Conservation (phyloP, 2,797 vertebrate genomes). For the Parauchenoglanis punctatus region DNA sequence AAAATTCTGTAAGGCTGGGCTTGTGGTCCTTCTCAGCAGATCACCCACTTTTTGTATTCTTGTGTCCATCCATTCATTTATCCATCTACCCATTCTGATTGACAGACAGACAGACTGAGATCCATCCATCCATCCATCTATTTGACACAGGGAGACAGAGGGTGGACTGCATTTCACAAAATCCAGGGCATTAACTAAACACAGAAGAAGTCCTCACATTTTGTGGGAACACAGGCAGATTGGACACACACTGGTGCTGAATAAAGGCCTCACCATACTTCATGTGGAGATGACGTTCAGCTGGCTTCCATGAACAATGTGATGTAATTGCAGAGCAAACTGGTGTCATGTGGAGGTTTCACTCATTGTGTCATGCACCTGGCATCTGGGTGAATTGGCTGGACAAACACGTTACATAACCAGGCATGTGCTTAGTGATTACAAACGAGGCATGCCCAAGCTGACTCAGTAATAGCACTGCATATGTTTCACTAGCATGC, state of each 20-base stretch:
- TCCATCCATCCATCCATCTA: neutral
- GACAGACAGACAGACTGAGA: neutral
- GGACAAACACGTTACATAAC: neutral
- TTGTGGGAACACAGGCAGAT: neutral
- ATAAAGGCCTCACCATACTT: neutral
- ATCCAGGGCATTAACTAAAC: neutral
- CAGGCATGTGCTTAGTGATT: neutral
- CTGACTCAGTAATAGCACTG: neutral
- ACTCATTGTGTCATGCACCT: neutral
- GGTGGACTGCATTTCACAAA: neutral
- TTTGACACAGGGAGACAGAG: neutral
- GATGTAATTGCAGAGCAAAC: slow-evolving; percentile 13
- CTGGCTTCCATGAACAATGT: slow-evolving; percentile 11
- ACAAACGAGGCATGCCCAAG: neutral
- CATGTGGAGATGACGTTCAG: neutral
- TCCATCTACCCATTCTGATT: neutral
- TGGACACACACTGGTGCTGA: neutral
- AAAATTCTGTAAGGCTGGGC: neutral
- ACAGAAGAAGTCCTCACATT: neutral
- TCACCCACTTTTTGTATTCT: neutral
- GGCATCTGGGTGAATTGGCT: neutral
- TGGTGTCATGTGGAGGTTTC: neutral
- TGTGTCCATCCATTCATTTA: slow-evolving; percentile 7
- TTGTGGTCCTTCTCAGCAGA: neutral
- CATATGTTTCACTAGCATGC: neutral